These are phyloP conservation scores for Rhimphoctona megacephalus DNA, from an alignment of 2,888 invertebrate species.

Conservation along the genomic window DNA sequence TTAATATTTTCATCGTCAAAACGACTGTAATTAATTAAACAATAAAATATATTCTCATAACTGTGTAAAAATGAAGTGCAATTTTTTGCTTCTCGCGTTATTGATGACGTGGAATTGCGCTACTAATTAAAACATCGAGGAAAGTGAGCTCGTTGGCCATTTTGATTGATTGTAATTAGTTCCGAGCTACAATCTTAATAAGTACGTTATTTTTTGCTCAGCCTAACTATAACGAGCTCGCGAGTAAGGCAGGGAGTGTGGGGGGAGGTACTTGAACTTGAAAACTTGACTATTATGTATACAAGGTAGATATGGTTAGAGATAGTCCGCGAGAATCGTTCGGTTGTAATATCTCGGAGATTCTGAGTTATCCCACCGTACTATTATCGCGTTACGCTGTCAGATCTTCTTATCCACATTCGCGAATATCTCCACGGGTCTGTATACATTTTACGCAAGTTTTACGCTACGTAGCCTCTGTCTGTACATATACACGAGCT, in stretches of 20 bases:
- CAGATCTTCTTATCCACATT: slow-evolving; percentile 1
- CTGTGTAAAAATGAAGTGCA: too few species aligned
- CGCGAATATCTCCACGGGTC: background rate
- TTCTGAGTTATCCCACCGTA: slow-evolving; percentile 10
- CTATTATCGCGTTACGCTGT: slow-evolving; percentile 50
- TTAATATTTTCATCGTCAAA: background rate
- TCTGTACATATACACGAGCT: background rate
- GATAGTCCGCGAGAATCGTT: slow-evolving; percentile 19
- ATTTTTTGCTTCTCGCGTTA: background rate
- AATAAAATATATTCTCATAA: too few species aligned
- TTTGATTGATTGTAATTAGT: slow-evolving; percentile 6
- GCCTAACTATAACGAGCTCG: background rate
- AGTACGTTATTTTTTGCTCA: background rate
- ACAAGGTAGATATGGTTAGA: slow-evolving; percentile 26
- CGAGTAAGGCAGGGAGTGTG: background rate
- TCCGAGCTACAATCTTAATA: slow-evolving; percentile 5
- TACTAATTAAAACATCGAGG: slow-evolving; percentile 8
- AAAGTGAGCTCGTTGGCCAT: background rate
- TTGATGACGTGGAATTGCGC: background rate
- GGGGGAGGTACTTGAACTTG: slow-evolving; percentile 53
- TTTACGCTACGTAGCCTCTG: slow-evolving; percentile 30
- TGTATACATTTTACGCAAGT: slow-evolving; percentile 42
- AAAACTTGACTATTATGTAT: slow-evolving; percentile 49
- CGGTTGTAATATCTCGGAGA: slow-evolving; percentile 44
- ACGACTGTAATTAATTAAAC: background rate